Evolutionary conservation across 2,113 vertebrate genomes (phyloP), one percentile per base, ranked within the genome.

Genomic region (Gadus chalcogrammus): DNA sequence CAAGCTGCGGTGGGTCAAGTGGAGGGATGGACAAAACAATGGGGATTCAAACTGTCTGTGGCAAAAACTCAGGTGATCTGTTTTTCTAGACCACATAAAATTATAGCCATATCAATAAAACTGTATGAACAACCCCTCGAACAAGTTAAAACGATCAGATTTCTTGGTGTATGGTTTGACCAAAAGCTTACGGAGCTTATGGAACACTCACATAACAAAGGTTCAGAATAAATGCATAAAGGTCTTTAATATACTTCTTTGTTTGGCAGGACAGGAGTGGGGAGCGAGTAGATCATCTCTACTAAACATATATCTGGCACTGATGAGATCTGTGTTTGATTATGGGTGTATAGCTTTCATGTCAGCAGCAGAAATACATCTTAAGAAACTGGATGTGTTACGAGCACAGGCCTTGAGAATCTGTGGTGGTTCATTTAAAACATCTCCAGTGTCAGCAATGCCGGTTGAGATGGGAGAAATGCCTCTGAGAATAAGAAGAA

Each of bases 161-260:
- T 67, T 67, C 65, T 67, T 5, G 4, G 65, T 15, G 65, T 67
- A 27, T 67, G 38, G 65, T 67, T 20, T 67, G 65, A 53, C 22
- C 16, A 67, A 52, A 67, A 67, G 4, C 38, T 67, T 17, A 67
- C 65, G 20, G 20, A 20, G 20, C 20, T 20, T 20, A 67, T 3
- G 65, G 65, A 67, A 24, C 24, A 24, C 24, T 24, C 24, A 24
- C 24, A 24, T 24, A 24, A 24, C 1, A 24, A 24, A 24, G 3
- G 24, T 58, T 58, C 17, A 56, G 53, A 27, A 27, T 9, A 68
- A 68, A 59, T 68, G 66, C 28, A 68, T 59, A 68, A 58, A 68
- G 53, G 66, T 68, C 53, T 58, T 58, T 7, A 68, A 68, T 68
- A 16, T 58, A 15, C 22, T 68, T 2, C 0, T 13, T 3, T 68